Evolutionary conservation across 2,888 invertebrate species (phyloP).

Genomic region (Eledone cirrhosa): DNA sequence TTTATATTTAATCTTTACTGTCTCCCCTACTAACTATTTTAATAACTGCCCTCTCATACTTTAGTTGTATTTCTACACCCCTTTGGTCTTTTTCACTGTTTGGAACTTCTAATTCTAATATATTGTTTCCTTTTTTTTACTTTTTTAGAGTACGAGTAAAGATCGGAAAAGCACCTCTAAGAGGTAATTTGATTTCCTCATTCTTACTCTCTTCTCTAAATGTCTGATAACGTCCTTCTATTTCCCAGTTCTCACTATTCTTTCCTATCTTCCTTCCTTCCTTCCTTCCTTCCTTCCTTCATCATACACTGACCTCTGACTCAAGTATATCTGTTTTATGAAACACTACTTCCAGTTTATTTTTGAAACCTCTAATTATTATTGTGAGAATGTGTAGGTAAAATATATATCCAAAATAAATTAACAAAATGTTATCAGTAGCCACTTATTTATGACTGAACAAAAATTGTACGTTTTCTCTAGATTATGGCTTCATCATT

Average conservation of each 20-base stretch:
- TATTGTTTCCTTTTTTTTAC: no score
- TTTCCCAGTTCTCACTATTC: no score
- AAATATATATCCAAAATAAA: neutral
- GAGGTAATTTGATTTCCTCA: constrained; percentile 20
- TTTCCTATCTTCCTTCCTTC: no score
- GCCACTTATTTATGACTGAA: neutral
- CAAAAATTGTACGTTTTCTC: neutral
- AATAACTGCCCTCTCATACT: neutral
- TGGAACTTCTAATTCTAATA: no score
- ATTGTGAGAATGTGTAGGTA: neutral
- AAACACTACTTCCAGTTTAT: no score
- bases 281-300: no score
- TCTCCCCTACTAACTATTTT: neutral
- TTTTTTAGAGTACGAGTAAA: constrained; percentile 19
- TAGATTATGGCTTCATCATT: neutral
- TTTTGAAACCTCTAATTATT: no score
- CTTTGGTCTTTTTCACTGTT: no score
- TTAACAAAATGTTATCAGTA: neutral
- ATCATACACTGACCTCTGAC: no score
- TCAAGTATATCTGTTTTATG: no score
- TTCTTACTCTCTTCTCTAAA: neutral
- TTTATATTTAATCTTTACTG: neutral
- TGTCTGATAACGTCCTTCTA: no score
- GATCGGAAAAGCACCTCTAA: constrained; percentile 14
- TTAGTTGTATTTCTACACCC: neutral